phyloP scores from a whole-genome alignment of 2,888 invertebrate genomes.

The Autographa pulchrina region DNA sequence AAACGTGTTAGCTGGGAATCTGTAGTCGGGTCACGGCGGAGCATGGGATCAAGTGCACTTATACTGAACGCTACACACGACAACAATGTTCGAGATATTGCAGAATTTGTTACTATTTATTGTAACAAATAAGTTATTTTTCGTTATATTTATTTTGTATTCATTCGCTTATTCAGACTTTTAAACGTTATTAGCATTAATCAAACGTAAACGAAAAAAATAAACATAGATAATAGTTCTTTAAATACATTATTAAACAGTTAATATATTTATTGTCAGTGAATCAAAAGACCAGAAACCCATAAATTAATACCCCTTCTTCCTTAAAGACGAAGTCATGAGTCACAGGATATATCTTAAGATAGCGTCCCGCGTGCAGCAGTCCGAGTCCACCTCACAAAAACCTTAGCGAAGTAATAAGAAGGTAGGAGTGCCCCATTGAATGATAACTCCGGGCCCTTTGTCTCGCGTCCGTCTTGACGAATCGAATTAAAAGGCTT shows the following conservation, averaged over 20 bases:
- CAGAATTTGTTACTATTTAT: neutral
- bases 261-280: no score
- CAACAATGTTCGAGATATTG: constrained; percentile 10
- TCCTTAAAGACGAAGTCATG: constrained; percentile 5
- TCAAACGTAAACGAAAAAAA: no score
- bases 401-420: constrained; percentile 87
- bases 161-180: no score
- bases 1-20: constrained; percentile 83
- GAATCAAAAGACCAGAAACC: constrained; percentile 2
- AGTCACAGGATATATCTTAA: constrained; percentile 55
- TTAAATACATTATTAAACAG: no score
- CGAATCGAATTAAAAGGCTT: constrained; percentile 90
- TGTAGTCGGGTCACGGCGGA: constrained; percentile 84
- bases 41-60: constrained; percentile 85
- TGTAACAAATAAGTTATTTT: neutral
- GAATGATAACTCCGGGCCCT: constrained; percentile 88
- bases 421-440: constrained; percentile 89
- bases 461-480: constrained; percentile 89
- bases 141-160: no score
- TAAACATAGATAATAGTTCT: no score
- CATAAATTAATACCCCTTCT: neutral
- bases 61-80: constrained; percentile 64
- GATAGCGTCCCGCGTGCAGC: constrained; percentile 66
- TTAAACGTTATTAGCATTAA: no score
- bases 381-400: constrained; percentile 76